Conservation (phyloP, 2,888 invertebrate species). For the Eupithecia vulgata region DNA sequence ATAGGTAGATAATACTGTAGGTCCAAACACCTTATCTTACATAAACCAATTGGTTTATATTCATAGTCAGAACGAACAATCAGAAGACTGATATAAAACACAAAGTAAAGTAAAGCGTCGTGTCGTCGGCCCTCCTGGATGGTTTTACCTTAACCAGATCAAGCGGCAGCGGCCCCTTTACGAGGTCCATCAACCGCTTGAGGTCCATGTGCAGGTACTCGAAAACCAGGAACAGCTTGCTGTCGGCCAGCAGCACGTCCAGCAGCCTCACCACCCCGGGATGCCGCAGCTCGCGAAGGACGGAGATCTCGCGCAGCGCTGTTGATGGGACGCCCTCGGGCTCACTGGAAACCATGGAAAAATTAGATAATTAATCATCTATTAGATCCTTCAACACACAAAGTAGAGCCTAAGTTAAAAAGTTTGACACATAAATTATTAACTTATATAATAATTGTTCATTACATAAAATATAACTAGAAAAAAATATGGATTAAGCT, state of each 20-base stretch:
- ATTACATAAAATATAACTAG: no score
- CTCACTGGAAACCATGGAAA: conserved; percentile 85
- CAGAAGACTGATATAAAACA: not conserved
- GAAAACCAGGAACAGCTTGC: conserved; percentile 95
- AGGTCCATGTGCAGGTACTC: conserved; percentile 97
- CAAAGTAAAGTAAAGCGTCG: not conserved
- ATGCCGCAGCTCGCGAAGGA: conserved; percentile 95
- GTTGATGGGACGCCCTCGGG: conserved; percentile 99
- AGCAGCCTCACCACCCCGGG: conserved; percentile 94
- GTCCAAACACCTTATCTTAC: no score
- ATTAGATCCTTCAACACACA: no score
- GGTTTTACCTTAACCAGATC: conserved; percentile 86
- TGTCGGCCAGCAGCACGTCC: conserved; percentile 94
- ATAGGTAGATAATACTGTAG: no score
- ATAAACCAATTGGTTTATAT: no score
- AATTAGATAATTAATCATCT: not conserved
- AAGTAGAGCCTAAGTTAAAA: no score
- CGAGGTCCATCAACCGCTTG: conserved; percentile 92
- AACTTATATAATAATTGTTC: no score
- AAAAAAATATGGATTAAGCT: no score
- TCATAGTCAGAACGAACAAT: no score
- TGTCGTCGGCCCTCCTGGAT: not conserved
- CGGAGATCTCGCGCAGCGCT: conserved; percentile 97
- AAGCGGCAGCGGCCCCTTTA: conserved; percentile 85
- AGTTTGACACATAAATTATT: no score